Evolutionary conservation across 1,140 invertebrate genomes (phyloP), one percentile per base, ranked within the genome.

Genomic region (Drosophila sp.): DNA sequence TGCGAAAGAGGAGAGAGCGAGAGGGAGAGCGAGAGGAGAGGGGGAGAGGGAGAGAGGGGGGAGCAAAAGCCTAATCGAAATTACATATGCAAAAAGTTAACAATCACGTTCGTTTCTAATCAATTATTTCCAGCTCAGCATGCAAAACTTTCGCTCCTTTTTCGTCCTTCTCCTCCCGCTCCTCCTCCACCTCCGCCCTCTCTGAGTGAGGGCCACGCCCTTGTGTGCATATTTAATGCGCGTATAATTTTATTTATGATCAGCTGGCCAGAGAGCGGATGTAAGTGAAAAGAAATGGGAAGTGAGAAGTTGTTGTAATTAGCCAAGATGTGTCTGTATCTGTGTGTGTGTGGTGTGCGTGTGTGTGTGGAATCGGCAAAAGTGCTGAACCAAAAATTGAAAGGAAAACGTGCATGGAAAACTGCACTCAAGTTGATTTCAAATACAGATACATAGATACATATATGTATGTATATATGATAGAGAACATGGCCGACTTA

Each of bases 31-130:
- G n/a, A 4, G 4, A 7, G 17, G 30, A 4, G 8, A 17, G 32
- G n/a, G 10, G 1, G 27, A 23, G 29, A 4, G 41, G 8, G 4
- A 5, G 25, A 17, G 32, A 35, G 32, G 33, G 32, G 27, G 11
- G 30, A n/a, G 10, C 35, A 38, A 66, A 66, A 50, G 65, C 76
- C 79, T 73, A 79, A 76, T 76, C 83, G 75, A 86, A 86, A 86
- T 86, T 86, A 86, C 84, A 89, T 87, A 87, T 87, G 83, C 83
- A 87, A 86, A 87, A 89, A 89, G 85, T 89, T 90, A 89, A 84
- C 84, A 89, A 89, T 89, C 84, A 89, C 84, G 84, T 89, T 89
- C 84, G 80, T 80, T 83, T 76, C 84, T 89, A 89, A 89, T 89
- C 84, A 89, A 89, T 89, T 89, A 89, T 89, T 89, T 80, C 71